Evolutionary conservation across 2,797 vertebrate genomes (phyloP).

Genomic region (Onychomys torridus): DNA sequence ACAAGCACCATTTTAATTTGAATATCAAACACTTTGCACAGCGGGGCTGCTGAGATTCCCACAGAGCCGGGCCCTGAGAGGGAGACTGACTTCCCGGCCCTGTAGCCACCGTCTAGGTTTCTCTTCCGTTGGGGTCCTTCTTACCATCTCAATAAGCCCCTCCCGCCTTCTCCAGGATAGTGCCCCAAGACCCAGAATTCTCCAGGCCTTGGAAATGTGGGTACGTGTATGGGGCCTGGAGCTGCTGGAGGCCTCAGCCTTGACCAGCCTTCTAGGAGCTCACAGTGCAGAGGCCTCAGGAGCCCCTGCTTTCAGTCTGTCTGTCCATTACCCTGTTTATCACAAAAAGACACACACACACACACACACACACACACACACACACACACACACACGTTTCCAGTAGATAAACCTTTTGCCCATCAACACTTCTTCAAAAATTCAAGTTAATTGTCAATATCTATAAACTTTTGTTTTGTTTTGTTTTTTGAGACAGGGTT

Average conservation of each 20-base stretch:
- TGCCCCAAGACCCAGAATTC: not conserved
- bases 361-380: too few relatives aligned
- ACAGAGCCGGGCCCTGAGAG: not conserved
- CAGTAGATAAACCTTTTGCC: not conserved
- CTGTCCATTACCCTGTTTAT: not conserved
- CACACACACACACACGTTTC: too few relatives aligned
- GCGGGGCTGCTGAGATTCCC: constrained; percentile 71
- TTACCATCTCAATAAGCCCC: not conserved
- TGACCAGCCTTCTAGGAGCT: accelerated
- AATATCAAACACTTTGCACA: constrained; percentile 83
- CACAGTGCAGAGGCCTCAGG: accelerated
- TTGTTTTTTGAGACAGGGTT: too few relatives aligned
- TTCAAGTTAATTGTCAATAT: not conserved
- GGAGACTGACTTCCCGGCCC: not conserved
- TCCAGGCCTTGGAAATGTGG: not conserved
- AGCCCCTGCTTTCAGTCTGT: not conserved
- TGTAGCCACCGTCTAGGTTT: not conserved
- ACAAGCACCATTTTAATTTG: constrained; percentile 83
- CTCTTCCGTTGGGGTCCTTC: not conserved
- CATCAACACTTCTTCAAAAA: not conserved
- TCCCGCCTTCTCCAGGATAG: not conserved
- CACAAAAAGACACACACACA: too few relatives aligned
- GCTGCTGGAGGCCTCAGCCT: not conserved
- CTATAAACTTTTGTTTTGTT: not conserved
- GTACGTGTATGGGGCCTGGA: too few relatives aligned